These are phyloP conservation scores for Acrocyrtus sp. DNA, from an alignment of 2,888 invertebrate genomes.

Conservation along the genomic window DNA sequence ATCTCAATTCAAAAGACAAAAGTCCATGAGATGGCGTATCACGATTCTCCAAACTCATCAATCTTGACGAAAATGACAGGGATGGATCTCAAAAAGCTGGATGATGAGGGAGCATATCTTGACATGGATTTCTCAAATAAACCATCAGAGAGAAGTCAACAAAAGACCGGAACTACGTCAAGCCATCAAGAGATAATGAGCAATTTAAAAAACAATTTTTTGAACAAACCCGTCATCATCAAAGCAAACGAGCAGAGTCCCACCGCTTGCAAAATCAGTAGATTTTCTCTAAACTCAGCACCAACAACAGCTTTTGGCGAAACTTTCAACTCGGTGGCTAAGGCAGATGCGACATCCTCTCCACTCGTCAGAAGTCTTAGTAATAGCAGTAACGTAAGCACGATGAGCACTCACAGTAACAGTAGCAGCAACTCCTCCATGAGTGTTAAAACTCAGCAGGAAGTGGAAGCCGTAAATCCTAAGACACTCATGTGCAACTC, in stretches of 20 bases:
- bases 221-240: conserved; percentile 52
- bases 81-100: conserved; percentile 63
- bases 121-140: conserved; percentile 59
- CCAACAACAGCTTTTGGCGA: conserved; percentile 3
- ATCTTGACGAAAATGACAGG: conserved; percentile 61
- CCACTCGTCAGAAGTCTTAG: conserved; percentile 56
- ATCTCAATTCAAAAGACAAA: conserved; percentile 58
- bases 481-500: too few species aligned
- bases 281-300: conserved; percentile 24
- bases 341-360: conserved; percentile 3
- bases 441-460: conserved; percentile 50
- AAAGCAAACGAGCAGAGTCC: conserved; percentile 56
- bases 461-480: conserved; percentile 21
- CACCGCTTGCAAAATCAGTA: conserved; percentile 45
- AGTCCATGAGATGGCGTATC: conserved; percentile 32
- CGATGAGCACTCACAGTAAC: conserved; percentile 58
- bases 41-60: conserved; percentile 42
- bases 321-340: too few species aligned
- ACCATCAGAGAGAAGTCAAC: conserved; percentile 14
- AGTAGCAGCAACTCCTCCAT: conserved; percentile 58
- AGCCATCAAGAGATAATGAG: conserved; percentile 35
- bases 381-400: conserved; percentile 59
- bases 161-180: conserved; percentile 15
- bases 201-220: conserved; percentile 28
- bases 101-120: conserved; percentile 60